Conservation (phyloP, 30 jellyfish, hydroid and myxozoan species). For the Mastigias papua region DNA sequence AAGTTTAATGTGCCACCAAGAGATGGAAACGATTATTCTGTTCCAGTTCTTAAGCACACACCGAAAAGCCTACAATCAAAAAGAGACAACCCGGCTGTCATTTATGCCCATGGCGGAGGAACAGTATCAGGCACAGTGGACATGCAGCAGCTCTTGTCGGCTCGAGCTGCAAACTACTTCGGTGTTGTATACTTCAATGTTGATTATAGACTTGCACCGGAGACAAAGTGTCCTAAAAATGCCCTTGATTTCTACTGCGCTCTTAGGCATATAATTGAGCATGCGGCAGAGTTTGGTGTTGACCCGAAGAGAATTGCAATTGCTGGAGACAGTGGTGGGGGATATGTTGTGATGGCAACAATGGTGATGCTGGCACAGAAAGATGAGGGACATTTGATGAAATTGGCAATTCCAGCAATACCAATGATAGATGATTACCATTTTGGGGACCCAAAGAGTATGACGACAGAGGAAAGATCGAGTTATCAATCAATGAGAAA, state of each 20-base stretch:
- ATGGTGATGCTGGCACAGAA: constrained; percentile 67
- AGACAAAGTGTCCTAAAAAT: constrained; percentile 60
- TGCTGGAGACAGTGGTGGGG: constrained; percentile 72
- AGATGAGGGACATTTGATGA: constrained; percentile 36
- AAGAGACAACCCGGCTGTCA: constrained; percentile 13
- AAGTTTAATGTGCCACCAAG: constrained; percentile 35
- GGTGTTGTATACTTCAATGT: constrained; percentile 31
- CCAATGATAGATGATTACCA: constrained; percentile 55
- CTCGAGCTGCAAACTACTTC: neutral
- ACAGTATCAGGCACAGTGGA: constrained; percentile 30
- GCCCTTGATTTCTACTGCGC: constrained; percentile 56
- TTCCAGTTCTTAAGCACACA: constrained; percentile 38
- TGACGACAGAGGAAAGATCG: constrained; percentile 51
- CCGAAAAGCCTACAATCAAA: constrained; percentile 10
- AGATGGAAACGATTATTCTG: constrained; percentile 25
- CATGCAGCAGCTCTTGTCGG: constrained; percentile 9
- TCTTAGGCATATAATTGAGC: constrained; percentile 28
- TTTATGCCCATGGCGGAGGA: constrained; percentile 63
- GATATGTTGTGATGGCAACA: constrained; percentile 38
- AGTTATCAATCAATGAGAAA: constrained; percentile 8
- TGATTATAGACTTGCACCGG: constrained; percentile 58
- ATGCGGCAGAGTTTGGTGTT: constrained; percentile 43
- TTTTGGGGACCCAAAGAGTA: constrained; percentile 27
- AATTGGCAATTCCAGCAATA: constrained; percentile 20
- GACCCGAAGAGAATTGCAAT: constrained; percentile 38